Percentiles rank a stretch among this genome's conserved stretches.
These are phyloP conservation scores for Sorex fumeus DNA, from an alignment of 2,113 vertebrate genomes.

Conservation along the genomic window DNA sequence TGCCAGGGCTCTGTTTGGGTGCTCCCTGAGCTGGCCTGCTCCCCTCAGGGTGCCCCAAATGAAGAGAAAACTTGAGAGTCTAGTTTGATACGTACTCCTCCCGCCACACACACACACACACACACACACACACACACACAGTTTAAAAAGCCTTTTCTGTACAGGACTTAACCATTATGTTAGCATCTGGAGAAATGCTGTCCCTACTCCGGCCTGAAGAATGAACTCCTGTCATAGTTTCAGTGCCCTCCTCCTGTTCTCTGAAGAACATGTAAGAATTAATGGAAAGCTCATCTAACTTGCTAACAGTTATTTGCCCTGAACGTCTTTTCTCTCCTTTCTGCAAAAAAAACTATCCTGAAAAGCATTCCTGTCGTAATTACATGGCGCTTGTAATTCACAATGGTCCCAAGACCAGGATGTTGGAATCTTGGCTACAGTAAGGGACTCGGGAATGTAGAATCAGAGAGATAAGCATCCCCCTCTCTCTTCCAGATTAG, in stretches of 20 bases:
- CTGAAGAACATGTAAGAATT: constrained; percentile 32
- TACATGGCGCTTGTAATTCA: constrained; percentile 43
- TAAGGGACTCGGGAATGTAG: background rate
- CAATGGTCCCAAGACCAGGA: constrained; percentile 1
- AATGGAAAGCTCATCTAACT: constrained; percentile 28
- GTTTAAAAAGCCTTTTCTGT: constrained; percentile 28
- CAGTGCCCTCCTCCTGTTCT: background rate
- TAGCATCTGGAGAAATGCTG: background rate
- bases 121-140: too few relatives aligned
- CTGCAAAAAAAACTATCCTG: constrained; percentile 50
- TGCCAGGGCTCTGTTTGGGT: too few relatives aligned
- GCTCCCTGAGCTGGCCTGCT: too few relatives aligned
- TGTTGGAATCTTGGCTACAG: constrained; percentile 24
- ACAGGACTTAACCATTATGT: background rate
- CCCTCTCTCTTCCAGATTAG: background rate
- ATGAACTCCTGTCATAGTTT: background rate
- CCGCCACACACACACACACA: too few relatives aligned
- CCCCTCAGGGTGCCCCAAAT: too few relatives aligned
- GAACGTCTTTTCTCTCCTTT: background rate
- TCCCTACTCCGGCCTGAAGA: background rate
- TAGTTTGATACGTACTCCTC: background rate
- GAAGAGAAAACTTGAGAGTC: too few relatives aligned
- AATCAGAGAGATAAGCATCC: background rate
- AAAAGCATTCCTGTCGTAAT: constrained; percentile 55
- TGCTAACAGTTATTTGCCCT: background rate